Evolutionary conservation across 2,113 vertebrate species (phyloP), one percentile per base, ranked within the genome.

Genomic region (Phocoena sinus): DNA sequence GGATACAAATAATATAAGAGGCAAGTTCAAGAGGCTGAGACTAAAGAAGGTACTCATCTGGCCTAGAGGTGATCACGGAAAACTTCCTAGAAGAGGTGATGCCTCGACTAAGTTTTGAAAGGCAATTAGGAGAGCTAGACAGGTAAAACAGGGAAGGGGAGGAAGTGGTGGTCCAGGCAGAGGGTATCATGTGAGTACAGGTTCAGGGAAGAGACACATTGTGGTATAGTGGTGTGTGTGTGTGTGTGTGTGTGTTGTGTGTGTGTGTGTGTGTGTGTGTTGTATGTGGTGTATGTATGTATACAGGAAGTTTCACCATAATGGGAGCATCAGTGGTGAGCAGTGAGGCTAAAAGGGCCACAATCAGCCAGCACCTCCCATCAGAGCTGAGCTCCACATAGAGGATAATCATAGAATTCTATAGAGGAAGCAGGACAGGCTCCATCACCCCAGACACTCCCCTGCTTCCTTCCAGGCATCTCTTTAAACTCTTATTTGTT

Each of bases 401-500:
- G 15, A 36, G 28, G 25, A n/a, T 65, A 4, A 21, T 28, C 5
- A 11, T 1, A 41, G n/a, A 65, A 23, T 38, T 81, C 33, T 53
- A 13, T 3, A 53, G 36, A 73, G 56, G 83, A 95, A 38, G 38
- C 67, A 21, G 0, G 0, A n/a, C 28, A 71, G 21, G 28, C 11
- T 36, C 15, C 2, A 6, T 53, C 28, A 36, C 8, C 7, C 10
- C n/a, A 41, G 50, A 71, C 12, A 28, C 14, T 50, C 38, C 26
- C 8, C 56, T 33, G 33, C 41, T 87, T 82, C 71, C 6, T 91
- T 58, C 58, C 44, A 62, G 76, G 38, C 58, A 12, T 83, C 36
- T 94, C 50, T 23, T 85, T 96, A 83, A 89, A 81, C 77, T 80
- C 36, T 6, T 93, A 67, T 44, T 96, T 79, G 88, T 95, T 89